Conservation (phyloP, 1,140 invertebrate species). For the Aphaenogaster rudis region DNA sequence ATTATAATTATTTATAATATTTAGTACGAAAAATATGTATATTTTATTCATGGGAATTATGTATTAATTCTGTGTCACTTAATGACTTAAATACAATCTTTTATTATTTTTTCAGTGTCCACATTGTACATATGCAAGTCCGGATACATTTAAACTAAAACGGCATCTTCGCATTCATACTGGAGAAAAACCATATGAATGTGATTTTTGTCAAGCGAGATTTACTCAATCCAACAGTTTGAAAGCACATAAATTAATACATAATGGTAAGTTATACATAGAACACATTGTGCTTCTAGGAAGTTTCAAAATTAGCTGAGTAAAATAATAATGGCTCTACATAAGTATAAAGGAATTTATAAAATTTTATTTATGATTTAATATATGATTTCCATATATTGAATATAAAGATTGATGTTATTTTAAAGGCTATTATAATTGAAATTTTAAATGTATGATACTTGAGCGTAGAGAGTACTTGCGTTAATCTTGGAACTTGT, state of each 20-base stretch:
- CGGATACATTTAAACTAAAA: constrained; percentile 98
- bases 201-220: constrained; percentile 95
- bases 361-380: not conserved
- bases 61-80: not conserved
- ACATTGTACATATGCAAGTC: constrained; percentile 98
- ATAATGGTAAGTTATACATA: constrained; percentile 91
- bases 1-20: constrained; percentile 7
- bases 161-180: constrained; percentile 98
- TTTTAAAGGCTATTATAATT: not conserved
- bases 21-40: constrained; percentile 82
- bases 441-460: not conserved
- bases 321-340: not conserved
- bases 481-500: not conserved
- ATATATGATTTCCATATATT: not conserved
- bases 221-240: constrained; percentile 99
- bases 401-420: not conserved
- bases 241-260: constrained; percentile 97
- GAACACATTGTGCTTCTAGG: not conserved
- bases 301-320: not conserved
- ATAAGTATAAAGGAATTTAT: not conserved
- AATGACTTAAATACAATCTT: not conserved
- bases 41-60: not conserved
- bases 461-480: not conserved
- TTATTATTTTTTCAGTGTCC: constrained; percentile 90
- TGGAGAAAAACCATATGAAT: constrained; percentile 97